phyloP scores from a whole-genome alignment of 2,888 invertebrate species.

The Pecten maximus region DNA sequence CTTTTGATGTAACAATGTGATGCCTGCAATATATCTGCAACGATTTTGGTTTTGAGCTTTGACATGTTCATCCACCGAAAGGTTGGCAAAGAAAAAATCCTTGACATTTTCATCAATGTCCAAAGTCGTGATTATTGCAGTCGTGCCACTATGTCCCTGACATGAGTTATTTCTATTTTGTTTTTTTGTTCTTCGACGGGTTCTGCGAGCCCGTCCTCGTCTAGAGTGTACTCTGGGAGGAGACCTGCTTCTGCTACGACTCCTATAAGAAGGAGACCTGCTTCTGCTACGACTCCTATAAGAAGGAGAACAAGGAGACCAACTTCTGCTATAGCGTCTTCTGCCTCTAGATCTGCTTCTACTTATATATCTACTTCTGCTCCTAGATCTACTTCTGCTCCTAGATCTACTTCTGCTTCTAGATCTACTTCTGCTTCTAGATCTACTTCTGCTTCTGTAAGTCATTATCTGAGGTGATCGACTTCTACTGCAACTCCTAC shows the following conservation, averaged over 20 bases:
- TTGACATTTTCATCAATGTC: conserved; percentile 71
- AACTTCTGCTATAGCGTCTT: background rate
- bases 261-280: background rate
- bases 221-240: background rate
- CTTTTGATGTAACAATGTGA: conserved; percentile 72
- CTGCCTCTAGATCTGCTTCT: background rate
- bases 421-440: background rate
- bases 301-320: too few relatives aligned
- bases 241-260: background rate
- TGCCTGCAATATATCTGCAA: conserved; percentile 74
- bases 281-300: background rate
- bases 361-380: too few relatives aligned
- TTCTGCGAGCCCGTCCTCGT: background rate
- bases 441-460: background rate
- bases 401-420: background rate
- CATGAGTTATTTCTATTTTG: background rate
- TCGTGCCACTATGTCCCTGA: too few relatives aligned
- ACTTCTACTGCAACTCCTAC: background rate
- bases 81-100: conserved; percentile 75
- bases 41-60: conserved; percentile 74
- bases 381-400: background rate
- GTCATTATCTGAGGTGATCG: background rate
- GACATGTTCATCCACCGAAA: conserved; percentile 73
- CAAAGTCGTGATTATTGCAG: too few relatives aligned
- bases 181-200: background rate